Evolutionary conservation across 2,888 invertebrate species (phyloP), one percentile per base, ranked within the genome.

Genomic region (Acrocyrtus sp.): DNA sequence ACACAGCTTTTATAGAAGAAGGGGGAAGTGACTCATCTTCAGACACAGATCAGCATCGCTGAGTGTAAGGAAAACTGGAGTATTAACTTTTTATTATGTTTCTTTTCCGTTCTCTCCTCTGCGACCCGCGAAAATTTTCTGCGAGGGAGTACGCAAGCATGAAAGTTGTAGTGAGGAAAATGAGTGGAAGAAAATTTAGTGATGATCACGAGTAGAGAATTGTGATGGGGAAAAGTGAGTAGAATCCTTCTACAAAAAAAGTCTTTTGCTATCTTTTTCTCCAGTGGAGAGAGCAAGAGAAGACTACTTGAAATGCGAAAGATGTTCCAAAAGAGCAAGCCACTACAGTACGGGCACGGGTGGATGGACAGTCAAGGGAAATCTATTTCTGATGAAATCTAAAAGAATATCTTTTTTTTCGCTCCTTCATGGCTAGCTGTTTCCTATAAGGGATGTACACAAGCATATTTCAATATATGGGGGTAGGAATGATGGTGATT

Each of bases 241-340:
- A 12, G 45, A 45, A 45, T 26, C 41, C 41, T 39, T 24, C 41
- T 24, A 60, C 48, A 21, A 22, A 34, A 50, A 48, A 22, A 48
- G 29, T 51, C 66, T 57, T 51, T 45, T 39, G 63, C 51, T 51
- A n/a, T n/a, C 51, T 27, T 54, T 19, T 8, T 56, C 10, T 5
- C 21, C 26, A 45, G 26, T 41, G 43, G 45, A 1, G 47, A 12
- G 3, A n/a, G n/a, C n/a, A n/a, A n/a, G n/a, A 5, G 5, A 43
- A 39, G 63, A 39, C 66, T 68, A 65, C 74, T 74, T 74, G 74
- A 60, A 41, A 74, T 74, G 68, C 74, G 47, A 54, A 69, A 51
- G 62, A 62, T 63, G 68, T 58, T n/a, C n/a, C n/a, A n/a, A n/a
- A n/a, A n/a, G n/a, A n/a, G 54, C 57, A 48, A 48, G 39, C 53